Evolutionary conservation across 2,888 invertebrate species (phyloP), one percentile per base, ranked within the genome.

Genomic region (Andricus curvator): DNA sequence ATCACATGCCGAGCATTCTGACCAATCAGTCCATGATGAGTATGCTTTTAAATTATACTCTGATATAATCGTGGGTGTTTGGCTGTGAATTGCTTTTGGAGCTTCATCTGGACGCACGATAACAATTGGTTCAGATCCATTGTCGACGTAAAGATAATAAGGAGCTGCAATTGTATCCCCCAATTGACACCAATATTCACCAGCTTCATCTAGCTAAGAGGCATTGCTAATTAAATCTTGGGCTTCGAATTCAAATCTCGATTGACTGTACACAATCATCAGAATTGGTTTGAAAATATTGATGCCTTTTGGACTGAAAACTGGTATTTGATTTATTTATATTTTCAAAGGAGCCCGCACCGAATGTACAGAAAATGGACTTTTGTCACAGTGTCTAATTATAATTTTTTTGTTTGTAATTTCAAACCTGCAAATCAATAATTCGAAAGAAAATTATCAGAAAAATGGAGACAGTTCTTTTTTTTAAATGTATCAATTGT

Each of bases 11-110:
- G 95, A 95, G 90, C 96, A 96, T 44, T 93, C 91, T 11, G 95
- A 95, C 96, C 96, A 96, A 1, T 91, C 88, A 1, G 94, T 92
- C 96, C 96, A 96, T 11, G 92, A 90, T 0, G 94, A 95, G 84
- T 93, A 94, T 74, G 95, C 82, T 80, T 90, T 87, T 78, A 95
- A 85, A 81, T 93, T 89, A 44, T 87, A 91, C 80, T 86, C 85
- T 76, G 83, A 78, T 41, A 88, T 89, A 41, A 87, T 77, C 78
- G 88, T 85, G 0, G 91, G 84, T 56, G 88, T 84, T 86, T 87
- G 85, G 56, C 93, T 86, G 84, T 93, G 92, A 2, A 92, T 91
- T 11, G 91, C 91, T 44, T 88, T 85, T 0, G 84, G 83, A n/a
- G 89, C 87, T n/a, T 80, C 85, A 25, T 88, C 77, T 9, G 89